Conservation (phyloP, 2,888 invertebrate genomes). For the Pyrocoelia pectoralis region DNA sequence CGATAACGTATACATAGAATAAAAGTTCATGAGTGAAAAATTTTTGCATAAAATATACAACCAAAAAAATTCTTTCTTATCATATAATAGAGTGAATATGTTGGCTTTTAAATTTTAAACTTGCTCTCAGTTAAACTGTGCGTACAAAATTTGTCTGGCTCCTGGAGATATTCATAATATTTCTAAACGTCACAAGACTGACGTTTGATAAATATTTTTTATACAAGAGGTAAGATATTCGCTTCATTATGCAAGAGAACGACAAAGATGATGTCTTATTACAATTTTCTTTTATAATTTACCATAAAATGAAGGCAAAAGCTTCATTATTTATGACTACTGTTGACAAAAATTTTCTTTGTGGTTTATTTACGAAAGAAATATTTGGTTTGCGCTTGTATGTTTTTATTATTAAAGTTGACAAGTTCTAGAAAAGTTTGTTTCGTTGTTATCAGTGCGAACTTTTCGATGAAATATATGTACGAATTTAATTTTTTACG, state of each 20-base stretch:
- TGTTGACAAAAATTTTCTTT: slow-evolving; percentile 24
- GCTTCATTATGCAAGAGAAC: slow-evolving; percentile 25
- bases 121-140: slow-evolving; percentile 19
- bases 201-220: slow-evolving; percentile 21
- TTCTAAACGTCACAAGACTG: not conserved
- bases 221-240: slow-evolving; percentile 26
- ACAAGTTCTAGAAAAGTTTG: slow-evolving; percentile 24
- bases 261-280: slow-evolving; percentile 21
- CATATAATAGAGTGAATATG: slow-evolving; percentile 28
- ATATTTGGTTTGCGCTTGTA: slow-evolving; percentile 25
- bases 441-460: not conserved
- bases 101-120: slow-evolving; percentile 27
- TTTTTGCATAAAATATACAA: slow-evolving; percentile 20
- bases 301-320: slow-evolving; percentile 29
- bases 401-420: slow-evolving; percentile 30
- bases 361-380: slow-evolving; percentile 21
- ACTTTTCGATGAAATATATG: slow-evolving; percentile 1
- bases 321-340: slow-evolving; percentile 28
- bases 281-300: slow-evolving; percentile 25
- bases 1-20: too few species aligned
- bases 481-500: not conserved
- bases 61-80: slow-evolving; percentile 18
- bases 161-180: slow-evolving; percentile 8
- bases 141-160: slow-evolving; percentile 19
- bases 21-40: too few species aligned